Evolutionary conservation across 2,113 vertebrate species (phyloP), one percentile per base, ranked within the genome.

Genomic region (Andinoacara biseriatus): DNA sequence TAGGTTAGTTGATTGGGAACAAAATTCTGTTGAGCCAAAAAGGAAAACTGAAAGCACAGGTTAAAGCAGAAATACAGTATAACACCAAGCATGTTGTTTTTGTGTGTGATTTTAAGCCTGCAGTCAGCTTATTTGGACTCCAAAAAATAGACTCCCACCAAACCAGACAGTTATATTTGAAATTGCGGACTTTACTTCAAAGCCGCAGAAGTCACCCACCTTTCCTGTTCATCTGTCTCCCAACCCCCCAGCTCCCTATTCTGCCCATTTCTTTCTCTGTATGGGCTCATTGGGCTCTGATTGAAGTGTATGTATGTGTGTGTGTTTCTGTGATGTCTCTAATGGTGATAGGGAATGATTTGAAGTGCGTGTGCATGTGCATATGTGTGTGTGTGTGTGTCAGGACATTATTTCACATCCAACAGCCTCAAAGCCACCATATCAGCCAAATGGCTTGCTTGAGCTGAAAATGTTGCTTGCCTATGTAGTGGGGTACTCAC

Each of bases 231-330:
- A 9, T 65, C 24, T 61, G 17, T 76, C 29, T 26, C 49, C 29
- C 40, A 26, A 26, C 5, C 46, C 54, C 52, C 57, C 43, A 26
- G 43, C 35, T 61, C n/a, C 58, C 59, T 63, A 69, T 74, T 78
- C 67, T 80, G 81, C 59, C 74, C 89, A 89, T 88, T 77, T 88
- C 78, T 33, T 76, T 77, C 76, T 78, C 83, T 58, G 81, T 84
- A 80, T 85, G 83, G 85, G 84, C 76, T 91, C 90, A 92, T 85
- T 87, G 78, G 58, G 57, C 57, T 52, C 83, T 84, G 87, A 92
- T 93, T 86, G 85, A 82, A 82, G 17, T 81, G 75, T 84, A 74
- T 79, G 54, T 77, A 9, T 63, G 8, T 78, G 69, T 86, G 77
- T 69, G 43, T 69, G 82, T 69, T 49, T 29, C 22, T 69, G 18